Conservation (phyloP, 2,113 vertebrate genomes). For the Pedetes capensis region DNA sequence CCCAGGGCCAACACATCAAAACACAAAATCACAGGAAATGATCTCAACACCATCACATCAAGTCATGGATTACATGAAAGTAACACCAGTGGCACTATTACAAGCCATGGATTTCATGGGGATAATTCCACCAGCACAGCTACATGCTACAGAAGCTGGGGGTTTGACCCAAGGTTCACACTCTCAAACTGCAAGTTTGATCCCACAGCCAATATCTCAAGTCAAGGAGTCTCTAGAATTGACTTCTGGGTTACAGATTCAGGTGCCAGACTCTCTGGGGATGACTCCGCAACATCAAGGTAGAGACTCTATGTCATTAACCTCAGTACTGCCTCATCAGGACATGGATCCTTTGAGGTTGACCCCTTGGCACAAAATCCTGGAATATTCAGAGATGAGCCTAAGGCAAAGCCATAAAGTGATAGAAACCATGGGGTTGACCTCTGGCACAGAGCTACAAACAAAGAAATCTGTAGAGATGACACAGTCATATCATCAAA, state of each 20-base stretch:
- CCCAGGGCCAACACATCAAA: slow-evolving; percentile 1
- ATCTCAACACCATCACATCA: slow-evolving; percentile 6
- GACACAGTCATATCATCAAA: background rate
- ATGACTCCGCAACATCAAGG: background rate
- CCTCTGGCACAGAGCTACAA: slow-evolving; percentile 7
- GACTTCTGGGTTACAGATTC: slow-evolving; percentile 21
- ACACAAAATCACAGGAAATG: slow-evolving; percentile 30
- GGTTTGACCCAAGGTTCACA: background rate
- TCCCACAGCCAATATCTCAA: background rate
- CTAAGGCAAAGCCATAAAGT: slow-evolving; percentile 10
- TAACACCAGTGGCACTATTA: slow-evolving; percentile 54
- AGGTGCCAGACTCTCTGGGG: background rate
- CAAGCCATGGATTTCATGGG: slow-evolving; percentile 51
- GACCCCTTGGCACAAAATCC: background rate
- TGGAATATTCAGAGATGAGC: background rate
- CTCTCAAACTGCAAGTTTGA: slow-evolving; percentile 36
- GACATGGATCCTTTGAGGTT: background rate
- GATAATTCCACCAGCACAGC: slow-evolving; percentile 29
- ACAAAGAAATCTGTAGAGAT: background rate
- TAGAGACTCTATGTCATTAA: slow-evolving; percentile 5
- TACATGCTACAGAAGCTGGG: background rate
- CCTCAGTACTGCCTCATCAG: slow-evolving; percentile 1
- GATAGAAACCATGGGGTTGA: background rate
- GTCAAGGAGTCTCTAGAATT: background rate
- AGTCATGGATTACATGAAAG: slow-evolving; percentile 17